Evolutionary conservation across 2,888 invertebrate species (phyloP).

Genomic region (Andricus quercusramuli): DNA sequence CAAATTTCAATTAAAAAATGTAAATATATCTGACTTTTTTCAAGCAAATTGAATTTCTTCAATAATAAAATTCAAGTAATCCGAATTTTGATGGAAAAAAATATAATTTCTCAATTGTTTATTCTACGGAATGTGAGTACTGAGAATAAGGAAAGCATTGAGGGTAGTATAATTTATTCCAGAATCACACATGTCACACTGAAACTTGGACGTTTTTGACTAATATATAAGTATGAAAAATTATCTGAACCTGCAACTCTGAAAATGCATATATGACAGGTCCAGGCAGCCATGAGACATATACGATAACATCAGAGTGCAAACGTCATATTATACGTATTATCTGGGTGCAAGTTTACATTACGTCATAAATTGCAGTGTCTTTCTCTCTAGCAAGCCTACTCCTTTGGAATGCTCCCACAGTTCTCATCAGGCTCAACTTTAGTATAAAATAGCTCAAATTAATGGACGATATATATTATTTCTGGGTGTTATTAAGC

Average conservation of each 20-base stretch:
- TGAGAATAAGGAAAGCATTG: not conserved
- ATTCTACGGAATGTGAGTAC: not conserved
- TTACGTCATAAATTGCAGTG: constrained; percentile 21
- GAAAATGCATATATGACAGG: constrained; percentile 6
- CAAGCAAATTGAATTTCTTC: too few relatives aligned
- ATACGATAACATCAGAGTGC: constrained; percentile 32
- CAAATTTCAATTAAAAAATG: too few relatives aligned
- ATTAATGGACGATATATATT: not conserved
- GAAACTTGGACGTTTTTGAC: not conserved
- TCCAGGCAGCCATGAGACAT: constrained; percentile 16
- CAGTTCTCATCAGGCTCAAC: constrained; percentile 1
- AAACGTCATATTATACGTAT: constrained; percentile 23
- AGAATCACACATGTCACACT: not conserved
- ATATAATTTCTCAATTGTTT: not conserved
- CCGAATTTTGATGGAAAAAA: not conserved
- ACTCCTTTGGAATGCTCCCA: not conserved
- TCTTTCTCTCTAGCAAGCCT: not conserved
- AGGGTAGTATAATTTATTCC: not conserved
- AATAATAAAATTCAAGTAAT: too few relatives aligned
- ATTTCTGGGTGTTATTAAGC: too few relatives aligned
- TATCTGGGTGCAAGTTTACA: constrained; percentile 31
- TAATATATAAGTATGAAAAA: constrained; percentile 9
- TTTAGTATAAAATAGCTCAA: not conserved
- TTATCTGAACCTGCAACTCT: constrained; percentile 3
- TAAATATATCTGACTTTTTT: too few relatives aligned